Conservation (phyloP, 2,888 invertebrate species). For the Stegana nigrithorax region DNA sequence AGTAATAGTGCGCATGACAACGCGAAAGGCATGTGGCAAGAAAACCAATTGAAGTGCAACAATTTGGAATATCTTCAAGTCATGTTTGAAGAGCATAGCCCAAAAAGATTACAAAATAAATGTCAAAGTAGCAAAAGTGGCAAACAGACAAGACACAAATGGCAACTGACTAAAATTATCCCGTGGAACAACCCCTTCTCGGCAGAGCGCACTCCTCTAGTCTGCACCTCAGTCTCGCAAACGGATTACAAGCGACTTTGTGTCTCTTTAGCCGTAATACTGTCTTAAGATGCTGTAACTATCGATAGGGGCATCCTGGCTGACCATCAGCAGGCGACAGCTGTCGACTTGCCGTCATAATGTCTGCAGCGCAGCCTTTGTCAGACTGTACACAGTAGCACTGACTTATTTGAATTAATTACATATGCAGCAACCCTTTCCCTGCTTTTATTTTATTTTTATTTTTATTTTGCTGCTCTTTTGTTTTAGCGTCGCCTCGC, state of each 20-base stretch:
- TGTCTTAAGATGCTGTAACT: not conserved
- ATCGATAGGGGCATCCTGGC: not conserved
- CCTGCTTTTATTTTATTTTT: no score
- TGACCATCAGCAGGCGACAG: slow-evolving; percentile 12
- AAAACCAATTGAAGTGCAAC: slow-evolving; percentile 46
- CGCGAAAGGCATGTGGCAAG: not conserved
- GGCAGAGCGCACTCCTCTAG: not conserved
- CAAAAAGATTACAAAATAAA: slow-evolving; percentile 7
- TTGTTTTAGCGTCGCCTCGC: slow-evolving; percentile 5
- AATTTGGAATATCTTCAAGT: slow-evolving; percentile 54
- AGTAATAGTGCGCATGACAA: no score
- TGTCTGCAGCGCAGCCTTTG: slow-evolving; percentile 14
- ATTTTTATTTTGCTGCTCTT: no score
- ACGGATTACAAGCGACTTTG: slow-evolving; percentile 3
- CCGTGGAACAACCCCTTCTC: slow-evolving; percentile 1
- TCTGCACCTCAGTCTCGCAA: no score
- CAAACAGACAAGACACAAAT: not conserved
- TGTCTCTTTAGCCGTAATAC: no score
- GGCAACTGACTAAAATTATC: not conserved
- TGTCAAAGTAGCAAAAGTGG: slow-evolving; percentile 2
- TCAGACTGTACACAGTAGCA: slow-evolving; percentile 26
- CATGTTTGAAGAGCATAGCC: slow-evolving; percentile 23
- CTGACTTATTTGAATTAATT: slow-evolving; percentile 33
- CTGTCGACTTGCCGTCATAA: slow-evolving; percentile 24
- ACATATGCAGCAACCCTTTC: slow-evolving; percentile 7